Evolutionary conservation across 2,113 vertebrate genomes (phyloP).

Genomic region (Elgaria multicarinata): DNA sequence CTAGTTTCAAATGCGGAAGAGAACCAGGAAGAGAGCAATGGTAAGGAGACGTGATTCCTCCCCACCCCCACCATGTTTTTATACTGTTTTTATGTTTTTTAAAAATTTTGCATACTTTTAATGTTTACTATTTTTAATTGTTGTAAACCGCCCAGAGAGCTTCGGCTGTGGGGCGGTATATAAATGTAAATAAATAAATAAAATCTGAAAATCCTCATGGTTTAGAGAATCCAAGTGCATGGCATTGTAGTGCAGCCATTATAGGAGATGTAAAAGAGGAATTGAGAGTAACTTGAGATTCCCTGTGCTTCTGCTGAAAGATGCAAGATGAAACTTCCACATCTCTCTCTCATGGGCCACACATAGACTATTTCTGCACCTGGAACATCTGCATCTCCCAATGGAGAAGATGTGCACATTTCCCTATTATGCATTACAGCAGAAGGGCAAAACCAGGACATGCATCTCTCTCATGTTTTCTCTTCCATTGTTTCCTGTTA

Average conservation of each 20-base stretch:
- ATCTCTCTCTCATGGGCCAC: neutral
- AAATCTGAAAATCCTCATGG: too few relatives aligned
- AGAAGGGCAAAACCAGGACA: neutral
- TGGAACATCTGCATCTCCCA: neutral
- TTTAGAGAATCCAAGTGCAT: neutral
- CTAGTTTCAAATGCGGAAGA: too few relatives aligned
- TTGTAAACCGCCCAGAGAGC: too few relatives aligned
- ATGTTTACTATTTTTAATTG: too few relatives aligned
- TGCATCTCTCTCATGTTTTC: neutral
- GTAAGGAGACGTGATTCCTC: too few relatives aligned
- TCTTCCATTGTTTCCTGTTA: neutral
- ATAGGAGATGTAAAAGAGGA: neutral
- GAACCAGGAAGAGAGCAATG: too few relatives aligned
- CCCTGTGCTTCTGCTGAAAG: neutral
- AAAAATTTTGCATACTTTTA: too few relatives aligned
- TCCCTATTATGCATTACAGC: neutral
- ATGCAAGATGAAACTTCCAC: neutral
- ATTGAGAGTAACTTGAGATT: neutral
- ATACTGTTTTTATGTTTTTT: too few relatives aligned
- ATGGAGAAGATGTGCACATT: neutral
- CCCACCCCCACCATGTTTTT: too few relatives aligned
- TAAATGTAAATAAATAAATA: too few relatives aligned
- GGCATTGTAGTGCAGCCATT: neutral
- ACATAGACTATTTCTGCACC: neutral
- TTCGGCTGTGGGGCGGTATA: too few relatives aligned